Percentiles rank a stretch among this genome's conserved stretches.
phyloP scores from a whole-genome alignment of 2,113 vertebrate genomes.

The Cyanistes caeruleus region DNA sequence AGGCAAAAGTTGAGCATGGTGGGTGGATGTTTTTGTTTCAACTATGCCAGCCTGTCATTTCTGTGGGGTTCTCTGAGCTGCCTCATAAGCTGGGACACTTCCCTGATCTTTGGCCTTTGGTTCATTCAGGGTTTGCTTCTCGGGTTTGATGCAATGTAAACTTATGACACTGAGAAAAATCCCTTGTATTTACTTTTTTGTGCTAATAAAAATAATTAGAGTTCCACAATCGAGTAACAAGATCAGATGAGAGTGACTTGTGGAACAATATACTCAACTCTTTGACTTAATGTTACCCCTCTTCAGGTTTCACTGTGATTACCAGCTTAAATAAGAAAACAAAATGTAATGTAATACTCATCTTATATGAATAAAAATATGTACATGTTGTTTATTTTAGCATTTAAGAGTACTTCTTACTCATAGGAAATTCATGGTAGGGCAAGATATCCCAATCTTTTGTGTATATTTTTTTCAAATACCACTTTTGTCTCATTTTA shows the following conservation, averaged over 20 bases:
- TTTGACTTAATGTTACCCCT: not conserved
- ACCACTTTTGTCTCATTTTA: slow-evolving; percentile 70
- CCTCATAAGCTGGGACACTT: not conserved
- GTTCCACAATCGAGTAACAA: not conserved
- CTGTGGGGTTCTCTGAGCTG: not conserved
- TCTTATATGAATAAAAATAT: not conserved
- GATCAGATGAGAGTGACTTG: not conserved
- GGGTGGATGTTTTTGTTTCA: not conserved
- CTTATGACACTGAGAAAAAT: not conserved
- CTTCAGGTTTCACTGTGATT: not conserved
- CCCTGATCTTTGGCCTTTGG: not conserved
- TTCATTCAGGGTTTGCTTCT: not conserved
- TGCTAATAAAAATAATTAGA: not conserved
- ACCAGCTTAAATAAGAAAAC: not conserved
- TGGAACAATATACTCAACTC: not conserved
- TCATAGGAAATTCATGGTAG: not conserved
- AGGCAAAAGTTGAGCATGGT: not conserved
- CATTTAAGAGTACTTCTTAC: not conserved
- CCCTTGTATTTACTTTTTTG: not conserved
- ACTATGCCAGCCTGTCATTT: not conserved
- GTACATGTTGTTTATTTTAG: not conserved
- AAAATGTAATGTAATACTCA: not conserved
- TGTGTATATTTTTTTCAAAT: not conserved
- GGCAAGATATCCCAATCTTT: not conserved
- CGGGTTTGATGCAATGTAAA: not conserved